Evolutionary conservation across 2,888 invertebrate species (phyloP).

Genomic region (Tromatobia lineatoria): DNA sequence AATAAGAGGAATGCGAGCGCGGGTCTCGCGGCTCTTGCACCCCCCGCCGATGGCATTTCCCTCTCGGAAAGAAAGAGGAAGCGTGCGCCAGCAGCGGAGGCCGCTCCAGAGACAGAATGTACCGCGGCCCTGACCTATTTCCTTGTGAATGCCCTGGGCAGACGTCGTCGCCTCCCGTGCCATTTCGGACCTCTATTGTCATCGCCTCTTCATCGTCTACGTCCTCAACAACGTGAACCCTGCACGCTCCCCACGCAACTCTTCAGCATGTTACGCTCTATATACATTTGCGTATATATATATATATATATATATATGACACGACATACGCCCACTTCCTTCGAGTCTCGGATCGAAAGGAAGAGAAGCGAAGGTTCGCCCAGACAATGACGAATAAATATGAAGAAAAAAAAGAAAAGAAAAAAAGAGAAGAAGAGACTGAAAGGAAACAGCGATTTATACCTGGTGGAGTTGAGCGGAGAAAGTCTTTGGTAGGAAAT

Average conservation of each 20-base stretch:
- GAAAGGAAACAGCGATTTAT: conserved; percentile 45
- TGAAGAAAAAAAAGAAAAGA: conserved; percentile 19
- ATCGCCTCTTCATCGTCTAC: conserved; percentile 48
- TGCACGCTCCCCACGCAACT: conserved; percentile 5
- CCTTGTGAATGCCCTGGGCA: conserved; percentile 70
- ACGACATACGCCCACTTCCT: conserved; percentile 75
- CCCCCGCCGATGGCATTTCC: conserved; percentile 62
- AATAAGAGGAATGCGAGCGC: conserved; percentile 31
- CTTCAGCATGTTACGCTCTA: conserved; percentile 3
- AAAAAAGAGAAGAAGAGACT: conserved; percentile 29
- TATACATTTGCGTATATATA: not conserved
- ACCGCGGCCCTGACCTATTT: conserved; percentile 78
- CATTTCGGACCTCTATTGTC: conserved; percentile 66
- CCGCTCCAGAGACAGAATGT: conserved; percentile 55
- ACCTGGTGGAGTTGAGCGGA: conserved; percentile 40
- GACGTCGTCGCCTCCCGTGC: conserved; percentile 65
- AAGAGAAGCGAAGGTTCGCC: conserved; percentile 63
- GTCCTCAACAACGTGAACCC: conserved; percentile 25
- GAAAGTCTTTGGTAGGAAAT: conserved; percentile 41
- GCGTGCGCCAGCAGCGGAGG: conserved; percentile 55
- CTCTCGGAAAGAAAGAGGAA: conserved; percentile 71
- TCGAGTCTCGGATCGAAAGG: conserved; percentile 56
- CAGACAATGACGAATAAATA: conserved; percentile 60
- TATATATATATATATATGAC: conserved; percentile 17
- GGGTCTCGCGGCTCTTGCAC: conserved; percentile 30